A percentile compares a stretch with the other conserved stretches of the same genome.
Conservation (phyloP, 2,797 vertebrate genomes). For the Triplophysa yarkandensis region DNA sequence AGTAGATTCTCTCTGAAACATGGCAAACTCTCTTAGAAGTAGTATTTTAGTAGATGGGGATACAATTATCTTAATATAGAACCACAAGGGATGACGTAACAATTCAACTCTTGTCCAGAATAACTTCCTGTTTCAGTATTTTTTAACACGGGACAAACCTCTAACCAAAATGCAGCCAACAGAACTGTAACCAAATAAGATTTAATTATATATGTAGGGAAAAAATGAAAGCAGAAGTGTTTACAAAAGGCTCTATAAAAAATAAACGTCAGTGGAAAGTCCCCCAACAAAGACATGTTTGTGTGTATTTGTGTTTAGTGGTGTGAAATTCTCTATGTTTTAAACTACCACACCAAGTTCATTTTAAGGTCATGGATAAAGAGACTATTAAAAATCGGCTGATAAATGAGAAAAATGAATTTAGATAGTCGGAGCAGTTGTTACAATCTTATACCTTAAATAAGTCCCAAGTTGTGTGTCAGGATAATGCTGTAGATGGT, state of each 20-base stretch:
- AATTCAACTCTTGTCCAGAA: too few relatives aligned
- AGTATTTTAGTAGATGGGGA: neutral
- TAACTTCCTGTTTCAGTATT: too few relatives aligned
- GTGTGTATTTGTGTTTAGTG: neutral
- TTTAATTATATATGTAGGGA: too few relatives aligned
- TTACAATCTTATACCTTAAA: too few relatives aligned
- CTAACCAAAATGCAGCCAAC: too few relatives aligned
- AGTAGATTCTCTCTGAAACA: neutral
- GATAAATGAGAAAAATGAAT: neutral
- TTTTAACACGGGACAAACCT: too few relatives aligned
- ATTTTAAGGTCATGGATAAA: neutral
- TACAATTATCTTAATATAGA: neutral
- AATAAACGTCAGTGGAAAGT: neutral
- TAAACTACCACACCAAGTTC: neutral
- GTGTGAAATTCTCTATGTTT: neutral
- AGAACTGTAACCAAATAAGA: too few relatives aligned
- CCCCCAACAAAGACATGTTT: neutral
- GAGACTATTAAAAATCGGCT: neutral
- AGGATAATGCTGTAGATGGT: conserved; percentile 3
- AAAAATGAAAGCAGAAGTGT: too few relatives aligned
- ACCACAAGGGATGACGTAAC: too few relatives aligned
- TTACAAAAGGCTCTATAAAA: too few relatives aligned
- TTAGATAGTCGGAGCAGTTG: neutral
- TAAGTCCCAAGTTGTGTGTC: too few relatives aligned
- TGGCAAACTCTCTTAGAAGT: neutral